Conservation (phyloP, 2,888 invertebrate species). For the Oscheius onirici region DNA sequence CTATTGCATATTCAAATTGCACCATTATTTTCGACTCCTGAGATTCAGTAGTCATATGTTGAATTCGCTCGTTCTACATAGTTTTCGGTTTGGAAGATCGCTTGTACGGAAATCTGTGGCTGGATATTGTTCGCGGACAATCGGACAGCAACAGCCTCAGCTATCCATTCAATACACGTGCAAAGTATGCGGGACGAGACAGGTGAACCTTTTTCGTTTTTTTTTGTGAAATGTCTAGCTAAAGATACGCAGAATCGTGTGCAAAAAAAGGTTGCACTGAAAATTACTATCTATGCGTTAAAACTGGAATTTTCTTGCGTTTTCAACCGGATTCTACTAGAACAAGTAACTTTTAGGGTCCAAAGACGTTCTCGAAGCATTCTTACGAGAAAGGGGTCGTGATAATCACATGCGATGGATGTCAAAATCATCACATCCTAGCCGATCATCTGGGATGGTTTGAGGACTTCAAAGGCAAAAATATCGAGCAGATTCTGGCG, state of each 20-base stretch:
- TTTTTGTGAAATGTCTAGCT: neutral
- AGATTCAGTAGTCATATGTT: neutral
- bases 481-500: constrained; percentile 89
- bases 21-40: neutral
- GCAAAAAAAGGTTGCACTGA: no score
- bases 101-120: constrained; percentile 1
- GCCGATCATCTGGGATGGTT: constrained; percentile 98
- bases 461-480: constrained; percentile 77
- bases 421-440: constrained; percentile 89
- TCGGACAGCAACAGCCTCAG: constrained; percentile 45
- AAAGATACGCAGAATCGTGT: no score
- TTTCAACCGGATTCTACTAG: no score
- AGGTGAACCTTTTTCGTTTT: constrained; percentile 72
- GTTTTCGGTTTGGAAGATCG: neutral
- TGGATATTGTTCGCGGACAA: constrained; percentile 5
- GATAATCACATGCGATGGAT: constrained; percentile 87
- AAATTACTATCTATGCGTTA: no score
- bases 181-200: constrained; percentile 84
- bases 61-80: neutral
- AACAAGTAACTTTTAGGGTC: constrained; percentile 60
- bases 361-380: constrained; percentile 64
- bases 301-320: neutral
- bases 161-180: constrained; percentile 83
- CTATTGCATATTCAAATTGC: neutral
- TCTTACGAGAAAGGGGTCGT: constrained; percentile 79